Conservation (phyloP, 2,113 vertebrate genomes). For the Lampris megalopsis region DNA sequence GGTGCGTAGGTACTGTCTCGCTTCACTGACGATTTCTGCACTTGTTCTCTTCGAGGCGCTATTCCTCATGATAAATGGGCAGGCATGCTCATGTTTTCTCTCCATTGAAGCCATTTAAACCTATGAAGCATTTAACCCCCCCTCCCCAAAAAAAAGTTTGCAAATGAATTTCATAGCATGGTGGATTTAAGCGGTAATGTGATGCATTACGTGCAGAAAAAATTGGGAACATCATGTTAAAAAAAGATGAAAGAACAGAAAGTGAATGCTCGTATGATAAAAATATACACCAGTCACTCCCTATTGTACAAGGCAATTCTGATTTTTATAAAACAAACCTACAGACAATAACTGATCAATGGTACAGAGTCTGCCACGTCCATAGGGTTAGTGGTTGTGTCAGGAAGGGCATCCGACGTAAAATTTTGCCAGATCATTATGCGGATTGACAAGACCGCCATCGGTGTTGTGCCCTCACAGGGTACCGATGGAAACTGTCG, state of each 20-base stretch:
- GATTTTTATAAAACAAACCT: too few species aligned
- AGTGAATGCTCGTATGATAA: neutral
- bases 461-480: too few species aligned
- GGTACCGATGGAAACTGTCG: too few species aligned
- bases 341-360: too few species aligned
- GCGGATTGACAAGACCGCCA: too few species aligned
- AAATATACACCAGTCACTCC: too few species aligned
- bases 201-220: constrained; percentile 16
- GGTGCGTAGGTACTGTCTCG: constrained; percentile 84
- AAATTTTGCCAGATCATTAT: too few species aligned
- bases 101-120: constrained; percentile 68
- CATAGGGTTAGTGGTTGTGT: too few species aligned
- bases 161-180: constrained; percentile 32
- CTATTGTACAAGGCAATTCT: too few species aligned
- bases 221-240: neutral
- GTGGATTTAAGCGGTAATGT: constrained; percentile 10
- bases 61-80: constrained; percentile 78
- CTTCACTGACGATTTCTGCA: constrained; percentile 93
- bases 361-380: too few species aligned
- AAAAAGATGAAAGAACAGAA: neutral
- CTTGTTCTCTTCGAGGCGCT: constrained; percentile 84
- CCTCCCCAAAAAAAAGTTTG: constrained; percentile 1
- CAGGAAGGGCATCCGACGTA: too few species aligned
- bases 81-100: constrained; percentile 72
- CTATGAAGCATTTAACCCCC: constrained; percentile 24